Evolutionary conservation across 2,888 invertebrate genomes (phyloP).

Genomic region (Asteroscopus sphinx): DNA sequence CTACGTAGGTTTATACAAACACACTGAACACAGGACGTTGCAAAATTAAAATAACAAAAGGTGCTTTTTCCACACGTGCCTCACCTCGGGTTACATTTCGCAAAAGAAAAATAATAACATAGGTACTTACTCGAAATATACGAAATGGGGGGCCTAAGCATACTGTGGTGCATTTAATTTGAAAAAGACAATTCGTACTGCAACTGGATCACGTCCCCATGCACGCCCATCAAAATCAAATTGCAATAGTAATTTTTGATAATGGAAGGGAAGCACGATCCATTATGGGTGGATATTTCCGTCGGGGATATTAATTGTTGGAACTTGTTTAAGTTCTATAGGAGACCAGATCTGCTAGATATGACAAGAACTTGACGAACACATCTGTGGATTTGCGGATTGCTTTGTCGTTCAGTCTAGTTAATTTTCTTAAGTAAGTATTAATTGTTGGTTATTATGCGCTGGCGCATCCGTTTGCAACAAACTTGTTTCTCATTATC

Average conservation of each 20-base stretch:
- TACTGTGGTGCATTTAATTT: constrained; percentile 80
- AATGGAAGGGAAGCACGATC: constrained; percentile 79
- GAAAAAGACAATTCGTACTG: constrained; percentile 81
- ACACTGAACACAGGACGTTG: constrained; percentile 63
- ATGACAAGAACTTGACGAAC: constrained; percentile 55
- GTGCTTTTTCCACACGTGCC: constrained; percentile 80
- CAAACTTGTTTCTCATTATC: constrained; percentile 78
- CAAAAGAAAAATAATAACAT: constrained; percentile 78
- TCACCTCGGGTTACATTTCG: constrained; percentile 80
- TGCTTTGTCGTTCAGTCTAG: constrained; percentile 71
- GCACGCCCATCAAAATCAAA: constrained; percentile 80
- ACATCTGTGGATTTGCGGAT: constrained; percentile 82
- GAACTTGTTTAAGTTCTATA: constrained; percentile 69
- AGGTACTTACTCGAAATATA: constrained; percentile 65
- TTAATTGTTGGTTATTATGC: constrained; percentile 81
- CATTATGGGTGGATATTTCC: constrained; percentile 86
- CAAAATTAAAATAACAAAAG: constrained; percentile 80
- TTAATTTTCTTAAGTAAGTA: constrained; percentile 75
- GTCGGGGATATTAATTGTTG: constrained; percentile 78
- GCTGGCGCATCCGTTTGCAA: constrained; percentile 76
- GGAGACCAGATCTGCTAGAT: constrained; percentile 76
- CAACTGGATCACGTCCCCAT: constrained; percentile 77
- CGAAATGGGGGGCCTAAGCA: constrained; percentile 75
- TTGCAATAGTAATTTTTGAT: constrained; percentile 87
- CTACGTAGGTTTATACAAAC: constrained; percentile 41